Evolutionary conservation across 2,888 invertebrate species (phyloP).

Genomic region (Andrena minutula): DNA sequence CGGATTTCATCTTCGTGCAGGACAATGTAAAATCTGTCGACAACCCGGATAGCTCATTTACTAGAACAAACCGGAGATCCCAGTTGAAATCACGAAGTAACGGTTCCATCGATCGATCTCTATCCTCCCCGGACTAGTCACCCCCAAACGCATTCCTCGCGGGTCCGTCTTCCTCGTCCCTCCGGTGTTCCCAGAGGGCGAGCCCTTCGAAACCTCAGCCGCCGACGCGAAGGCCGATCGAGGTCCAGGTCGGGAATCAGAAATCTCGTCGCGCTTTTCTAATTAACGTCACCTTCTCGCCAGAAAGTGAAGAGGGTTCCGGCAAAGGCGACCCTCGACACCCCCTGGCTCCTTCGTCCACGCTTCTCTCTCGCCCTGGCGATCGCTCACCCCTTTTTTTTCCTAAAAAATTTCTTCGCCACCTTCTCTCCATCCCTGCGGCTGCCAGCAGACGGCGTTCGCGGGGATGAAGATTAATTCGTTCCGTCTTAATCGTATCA

Average conservation of each 20-base stretch:
- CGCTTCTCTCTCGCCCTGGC: constrained; percentile 74
- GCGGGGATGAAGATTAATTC: constrained; percentile 85
- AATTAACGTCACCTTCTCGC: constrained; percentile 80
- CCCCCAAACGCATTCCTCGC: background rate
- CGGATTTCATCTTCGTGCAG: too few species aligned
- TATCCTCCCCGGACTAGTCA: background rate
- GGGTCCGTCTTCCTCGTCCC: background rate
- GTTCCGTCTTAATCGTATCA: constrained; percentile 85
- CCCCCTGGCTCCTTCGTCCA: constrained; percentile 60
- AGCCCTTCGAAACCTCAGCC: constrained; percentile 32
- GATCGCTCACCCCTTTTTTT: constrained; percentile 75
- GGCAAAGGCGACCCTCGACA: constrained; percentile 71
- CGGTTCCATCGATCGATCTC: background rate
- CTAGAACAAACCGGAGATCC: background rate
- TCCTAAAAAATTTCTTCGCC: constrained; percentile 72
- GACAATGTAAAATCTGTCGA: too few species aligned
- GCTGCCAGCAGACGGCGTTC: constrained; percentile 79
- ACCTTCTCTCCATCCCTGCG: constrained; percentile 72
- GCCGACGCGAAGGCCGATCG: constrained; percentile 37
- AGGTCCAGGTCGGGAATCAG: constrained; percentile 63
- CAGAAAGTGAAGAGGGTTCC: constrained; percentile 71
- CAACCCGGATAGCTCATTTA: too few species aligned
- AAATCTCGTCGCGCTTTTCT: constrained; percentile 78
- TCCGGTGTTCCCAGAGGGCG: constrained; percentile 15
- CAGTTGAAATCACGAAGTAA: background rate